Evolutionary conservation across 2,888 invertebrate species (phyloP).

Genomic region (Idaea biselata): DNA sequence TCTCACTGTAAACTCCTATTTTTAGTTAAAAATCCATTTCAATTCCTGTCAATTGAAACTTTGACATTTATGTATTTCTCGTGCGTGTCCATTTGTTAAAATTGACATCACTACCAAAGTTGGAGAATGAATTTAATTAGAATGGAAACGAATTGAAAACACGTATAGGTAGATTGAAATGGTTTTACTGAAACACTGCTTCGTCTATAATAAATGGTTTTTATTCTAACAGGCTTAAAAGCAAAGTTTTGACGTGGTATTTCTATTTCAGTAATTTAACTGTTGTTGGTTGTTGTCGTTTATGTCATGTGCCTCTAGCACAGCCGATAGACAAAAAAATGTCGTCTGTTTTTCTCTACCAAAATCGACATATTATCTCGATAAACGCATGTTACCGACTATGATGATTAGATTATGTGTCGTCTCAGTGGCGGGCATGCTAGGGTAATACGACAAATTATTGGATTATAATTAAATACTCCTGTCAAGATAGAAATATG

Average conservation of each 20-base stretch:
- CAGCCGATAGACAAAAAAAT: too few species aligned
- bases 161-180: slow-evolving; percentile 46
- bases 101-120: slow-evolving; percentile 19
- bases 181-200: slow-evolving; percentile 55
- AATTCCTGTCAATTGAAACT: neutral
- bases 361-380: too few species aligned
- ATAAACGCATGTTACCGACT: too few species aligned
- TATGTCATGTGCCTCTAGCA: neutral
- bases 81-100: slow-evolving; percentile 11
- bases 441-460: too few species aligned
- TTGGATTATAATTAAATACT: too few species aligned
- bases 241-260: slow-evolving; percentile 64
- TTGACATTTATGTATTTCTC: neutral
- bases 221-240: slow-evolving; percentile 54
- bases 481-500: too few species aligned
- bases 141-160: slow-evolving; percentile 53
- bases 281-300: slow-evolving; percentile 47
- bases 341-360: too few species aligned
- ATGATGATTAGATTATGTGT: too few species aligned
- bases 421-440: too few species aligned
- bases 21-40: slow-evolving; percentile 5
- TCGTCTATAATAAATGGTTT: slow-evolving; percentile 58
- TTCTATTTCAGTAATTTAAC: slow-evolving; percentile 57
- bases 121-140: slow-evolving; percentile 48
- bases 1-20: too few species aligned